A percentile compares a stretch with the other conserved stretches of the same genome.
phyloP scores from a whole-genome alignment of 2,888 invertebrate genomes.

The Allacma fusca region DNA sequence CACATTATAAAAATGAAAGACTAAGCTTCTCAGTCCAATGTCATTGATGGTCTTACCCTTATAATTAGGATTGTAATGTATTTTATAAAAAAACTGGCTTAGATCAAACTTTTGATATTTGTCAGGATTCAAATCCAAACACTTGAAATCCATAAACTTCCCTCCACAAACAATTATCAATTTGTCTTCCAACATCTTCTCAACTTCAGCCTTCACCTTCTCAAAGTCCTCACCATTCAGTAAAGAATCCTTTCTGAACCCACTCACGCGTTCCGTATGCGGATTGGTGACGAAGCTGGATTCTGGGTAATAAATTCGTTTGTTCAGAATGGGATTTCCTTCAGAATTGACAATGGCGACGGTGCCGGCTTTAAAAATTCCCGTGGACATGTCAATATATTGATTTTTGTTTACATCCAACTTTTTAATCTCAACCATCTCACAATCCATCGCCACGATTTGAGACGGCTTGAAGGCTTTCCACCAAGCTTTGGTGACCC shows the following conservation, averaged over 20 bases:
- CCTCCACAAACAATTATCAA: constrained; percentile 9
- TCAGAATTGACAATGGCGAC: neutral
- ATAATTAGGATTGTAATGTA: neutral
- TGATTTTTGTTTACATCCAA: too few relatives aligned
- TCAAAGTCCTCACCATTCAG: neutral
- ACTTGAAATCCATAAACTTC: neutral
- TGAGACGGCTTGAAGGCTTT: too few relatives aligned
- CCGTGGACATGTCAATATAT: too few relatives aligned
- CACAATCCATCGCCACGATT: too few relatives aligned
- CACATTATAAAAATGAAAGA: neutral
- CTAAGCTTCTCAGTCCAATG: neutral
- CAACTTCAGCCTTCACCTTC: neutral
- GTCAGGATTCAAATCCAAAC: neutral
- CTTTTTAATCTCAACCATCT: too few relatives aligned
- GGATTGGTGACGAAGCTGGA: neutral
- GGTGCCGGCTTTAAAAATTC: too few relatives aligned
- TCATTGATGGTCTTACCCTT: neutral
- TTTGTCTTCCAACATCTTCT: neutral
- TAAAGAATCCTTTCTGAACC: neutral
- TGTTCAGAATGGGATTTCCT: too few relatives aligned
- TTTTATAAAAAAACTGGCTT: neutral
- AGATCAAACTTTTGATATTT: constrained; percentile 1
- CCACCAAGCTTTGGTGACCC: too few relatives aligned
- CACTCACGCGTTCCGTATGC: neutral
- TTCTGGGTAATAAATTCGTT: neutral